Evolutionary conservation across 2,888 invertebrate genomes (phyloP), one percentile per base, ranked within the genome.

Genomic region (Agriopis leucophaearia): DNA sequence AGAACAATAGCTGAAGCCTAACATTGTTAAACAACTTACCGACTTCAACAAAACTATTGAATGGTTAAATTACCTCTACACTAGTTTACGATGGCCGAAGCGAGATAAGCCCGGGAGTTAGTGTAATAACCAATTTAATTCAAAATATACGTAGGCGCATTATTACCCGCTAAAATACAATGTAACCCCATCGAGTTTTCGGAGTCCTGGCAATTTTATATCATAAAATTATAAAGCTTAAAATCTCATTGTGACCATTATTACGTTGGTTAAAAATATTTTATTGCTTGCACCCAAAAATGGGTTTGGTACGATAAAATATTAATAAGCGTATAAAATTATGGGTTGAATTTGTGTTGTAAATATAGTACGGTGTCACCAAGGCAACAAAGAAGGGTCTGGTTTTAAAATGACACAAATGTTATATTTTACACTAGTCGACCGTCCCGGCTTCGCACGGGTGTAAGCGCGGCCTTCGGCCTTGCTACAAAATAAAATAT

Each of bases 41-140:
- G 60, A 65, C 66, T 63, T 70, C 64, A 67, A 67, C 81, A 75
- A 84, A 86, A 83, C 85, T 83, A 86, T 87, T 81, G 80, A 81
- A 77, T 81, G 82, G 80, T 81, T 81, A 85, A 86, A 86, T 85
- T 87, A 83, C 84, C 83, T 84, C 84, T 78, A 81, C 75, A 80
- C 66, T 77, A 77, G 80, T 83, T 79, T 79, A 80, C 78, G 80
- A 81, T 83, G 79, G 75, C 82, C 76, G 75, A 79, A 81, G 71
- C 74, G 76, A 80, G 85, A 83, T 83, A 84, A 81, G 79, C 83
- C 74, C 3, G 64, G 78, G 78, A 78, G 66, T 78, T 82, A 80
- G 80, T 80, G 68, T 68, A 68, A 82, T 78, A 81, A 80, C 82
- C 82, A 83, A 84, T 84, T 84, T 84, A 81, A 80, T 84, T 83